Evolutionary conservation across 2,113 vertebrate genomes (phyloP).

Genomic region (Menidia beryllina): DNA sequence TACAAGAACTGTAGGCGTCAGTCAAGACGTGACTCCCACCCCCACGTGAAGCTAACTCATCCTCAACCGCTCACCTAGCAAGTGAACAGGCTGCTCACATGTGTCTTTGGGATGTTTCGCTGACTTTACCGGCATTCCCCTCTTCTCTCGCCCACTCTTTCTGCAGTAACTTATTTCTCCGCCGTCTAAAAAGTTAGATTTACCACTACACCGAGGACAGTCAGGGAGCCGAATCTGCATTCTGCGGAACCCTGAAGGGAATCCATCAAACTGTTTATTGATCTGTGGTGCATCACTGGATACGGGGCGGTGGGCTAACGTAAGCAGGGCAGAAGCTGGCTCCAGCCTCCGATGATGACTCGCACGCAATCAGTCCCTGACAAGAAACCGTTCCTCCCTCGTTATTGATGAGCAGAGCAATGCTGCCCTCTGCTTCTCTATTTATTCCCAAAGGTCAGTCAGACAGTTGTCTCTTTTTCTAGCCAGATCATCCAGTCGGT

Average conservation of each 20-base stretch:
- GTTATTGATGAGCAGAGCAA: constrained; percentile 62
- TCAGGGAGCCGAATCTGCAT: constrained; percentile 41
- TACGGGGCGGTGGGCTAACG: constrained; percentile 48
- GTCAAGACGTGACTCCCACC: constrained; percentile 20
- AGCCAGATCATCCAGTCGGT: constrained; percentile 38
- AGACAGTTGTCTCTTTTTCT: constrained; percentile 27
- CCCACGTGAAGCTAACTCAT: constrained; percentile 54
- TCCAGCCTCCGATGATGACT: constrained; percentile 57
- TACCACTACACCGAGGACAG: constrained; percentile 36
- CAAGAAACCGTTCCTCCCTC: constrained; percentile 46
- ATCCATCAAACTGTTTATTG: constrained; percentile 62
- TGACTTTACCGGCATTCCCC: constrained; percentile 60
- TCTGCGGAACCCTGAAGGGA: not conserved
- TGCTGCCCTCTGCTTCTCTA: constrained; percentile 29
- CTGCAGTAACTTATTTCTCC: constrained; percentile 7
- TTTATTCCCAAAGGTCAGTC: constrained; percentile 57
- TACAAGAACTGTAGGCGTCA: constrained; percentile 25
- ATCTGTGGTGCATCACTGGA: constrained; percentile 63
- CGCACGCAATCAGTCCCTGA: constrained; percentile 67
- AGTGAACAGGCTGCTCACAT: constrained; percentile 68
- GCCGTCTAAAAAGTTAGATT: constrained; percentile 48
- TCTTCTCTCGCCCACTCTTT: constrained; percentile 64
- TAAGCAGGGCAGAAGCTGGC: constrained; percentile 46
- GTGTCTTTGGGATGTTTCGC: constrained; percentile 72
- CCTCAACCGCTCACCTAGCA: constrained; percentile 71